phyloP scores from a whole-genome alignment of 2,797 vertebrate species.

The Heliangelus exortis region DNA sequence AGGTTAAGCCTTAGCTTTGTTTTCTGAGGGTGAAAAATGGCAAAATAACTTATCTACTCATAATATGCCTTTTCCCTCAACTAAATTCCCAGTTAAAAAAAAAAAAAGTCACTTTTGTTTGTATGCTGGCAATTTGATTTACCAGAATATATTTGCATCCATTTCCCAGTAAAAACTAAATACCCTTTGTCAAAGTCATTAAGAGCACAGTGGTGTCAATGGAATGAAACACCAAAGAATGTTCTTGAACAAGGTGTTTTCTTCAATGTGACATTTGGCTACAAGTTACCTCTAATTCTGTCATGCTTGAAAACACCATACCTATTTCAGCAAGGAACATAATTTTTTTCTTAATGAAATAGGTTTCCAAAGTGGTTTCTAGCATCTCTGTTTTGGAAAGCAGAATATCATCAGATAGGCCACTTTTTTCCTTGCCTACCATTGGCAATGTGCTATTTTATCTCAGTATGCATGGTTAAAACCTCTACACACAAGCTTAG shows the following conservation, averaged over 20 bases:
- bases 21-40: neutral
- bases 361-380: conserved; percentile 1
- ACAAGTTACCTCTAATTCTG: neutral
- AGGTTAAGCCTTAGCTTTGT: neutral
- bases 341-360: neutral
- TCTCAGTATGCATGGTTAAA: neutral
- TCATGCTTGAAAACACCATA: neutral
- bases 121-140: neutral
- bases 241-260: neutral
- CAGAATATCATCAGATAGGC: neutral
- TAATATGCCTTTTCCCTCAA: neutral
- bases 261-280: neutral
- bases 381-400: neutral
- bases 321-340: neutral
- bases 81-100: neutral
- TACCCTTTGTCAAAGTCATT: neutral
- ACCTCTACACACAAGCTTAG: neutral
- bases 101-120: neutral
- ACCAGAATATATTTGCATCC: neutral
- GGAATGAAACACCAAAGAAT: neutral
- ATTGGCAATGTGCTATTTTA: neutral
- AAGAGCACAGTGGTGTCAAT: neutral
- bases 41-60: neutral
- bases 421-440: neutral
- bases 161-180: neutral